Evolutionary conservation across 1,140 invertebrate species (phyloP).

Genomic region (Drosophila orosa): DNA sequence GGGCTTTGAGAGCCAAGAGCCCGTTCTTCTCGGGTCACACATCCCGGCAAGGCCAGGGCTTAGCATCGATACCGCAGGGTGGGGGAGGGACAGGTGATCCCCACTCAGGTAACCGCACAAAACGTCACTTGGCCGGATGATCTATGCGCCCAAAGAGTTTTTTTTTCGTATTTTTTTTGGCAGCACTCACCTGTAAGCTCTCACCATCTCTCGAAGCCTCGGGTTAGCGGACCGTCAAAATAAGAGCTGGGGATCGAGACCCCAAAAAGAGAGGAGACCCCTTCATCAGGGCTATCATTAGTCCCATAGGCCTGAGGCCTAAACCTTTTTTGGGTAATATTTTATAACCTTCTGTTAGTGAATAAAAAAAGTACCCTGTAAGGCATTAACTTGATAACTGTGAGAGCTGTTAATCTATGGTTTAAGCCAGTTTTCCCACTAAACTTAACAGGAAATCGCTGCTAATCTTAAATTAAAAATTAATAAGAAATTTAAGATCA

Average conservation of each 20-base stretch:
- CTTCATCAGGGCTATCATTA: constrained; percentile 71
- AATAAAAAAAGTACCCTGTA: constrained; percentile 1
- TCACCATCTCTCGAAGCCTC: not conserved
- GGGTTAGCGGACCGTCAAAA: constrained; percentile 24
- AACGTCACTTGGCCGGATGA: constrained; percentile 73
- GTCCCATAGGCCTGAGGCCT: constrained; percentile 48
- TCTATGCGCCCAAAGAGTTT: constrained; percentile 54
- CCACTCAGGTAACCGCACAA: constrained; percentile 41
- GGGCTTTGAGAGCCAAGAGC: constrained; percentile 9
- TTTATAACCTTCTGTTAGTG: constrained; percentile 12
- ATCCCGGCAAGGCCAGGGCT: constrained; percentile 27
- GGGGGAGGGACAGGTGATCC: constrained; percentile 11
- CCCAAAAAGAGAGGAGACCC: constrained; percentile 14
- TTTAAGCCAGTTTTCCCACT: too few relatives aligned
- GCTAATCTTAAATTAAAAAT: too few relatives aligned
- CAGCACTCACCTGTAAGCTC: constrained; percentile 56
- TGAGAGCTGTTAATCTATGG: too few relatives aligned
- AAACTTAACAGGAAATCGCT: too few relatives aligned
- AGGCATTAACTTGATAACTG: too few relatives aligned
- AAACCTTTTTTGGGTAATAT: constrained; percentile 19
- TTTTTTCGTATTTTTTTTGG: constrained; percentile 11
- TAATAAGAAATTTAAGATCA: too few relatives aligned
- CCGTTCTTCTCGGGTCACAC: constrained; percentile 44
- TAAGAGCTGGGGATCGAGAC: constrained; percentile 39
- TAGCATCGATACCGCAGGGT: constrained; percentile 13